phyloP scores from a whole-genome alignment of 2,888 invertebrate species.

The Cyclophora albipunctata region DNA sequence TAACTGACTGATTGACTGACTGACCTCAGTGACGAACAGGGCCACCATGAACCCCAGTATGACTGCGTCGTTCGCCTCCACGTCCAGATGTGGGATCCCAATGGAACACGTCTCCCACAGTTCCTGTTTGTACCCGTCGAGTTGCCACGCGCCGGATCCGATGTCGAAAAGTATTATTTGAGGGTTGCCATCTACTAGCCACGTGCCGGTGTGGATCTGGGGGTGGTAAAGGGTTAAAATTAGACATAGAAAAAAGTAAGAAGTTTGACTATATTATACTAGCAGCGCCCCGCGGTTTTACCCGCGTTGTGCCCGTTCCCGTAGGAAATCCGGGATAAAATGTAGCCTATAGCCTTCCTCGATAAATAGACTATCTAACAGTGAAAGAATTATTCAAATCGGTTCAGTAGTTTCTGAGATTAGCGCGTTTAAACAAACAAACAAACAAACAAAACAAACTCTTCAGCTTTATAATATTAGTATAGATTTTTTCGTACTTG shows the following conservation, averaged over 20 bases:
- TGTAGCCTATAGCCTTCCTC: constrained; percentile 35
- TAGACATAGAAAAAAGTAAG: too few relatives aligned
- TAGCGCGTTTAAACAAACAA: too few relatives aligned
- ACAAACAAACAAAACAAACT: too few relatives aligned
- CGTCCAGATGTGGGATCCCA: constrained; percentile 92
- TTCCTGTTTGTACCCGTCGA: constrained; percentile 96
- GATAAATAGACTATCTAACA: too few relatives aligned
- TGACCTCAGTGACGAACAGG: constrained; percentile 91
- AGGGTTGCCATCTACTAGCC: constrained; percentile 99
- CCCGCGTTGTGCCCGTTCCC: too few relatives aligned
- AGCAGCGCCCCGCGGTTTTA: too few relatives aligned
- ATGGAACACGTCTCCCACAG: constrained; percentile 92
- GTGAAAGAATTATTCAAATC: too few relatives aligned
- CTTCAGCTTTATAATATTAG: too few relatives aligned
- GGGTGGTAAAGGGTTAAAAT: background rate
- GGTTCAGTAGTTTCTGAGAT: too few relatives aligned
- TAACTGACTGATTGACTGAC: constrained; percentile 4
- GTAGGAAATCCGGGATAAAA: background rate
- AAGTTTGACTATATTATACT: too few relatives aligned
- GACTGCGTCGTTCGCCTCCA: constrained; percentile 97
- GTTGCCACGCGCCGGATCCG: constrained; percentile 95
- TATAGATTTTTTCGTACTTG: too few relatives aligned
- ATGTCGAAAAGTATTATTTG: constrained; percentile 98
- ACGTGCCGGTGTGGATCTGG: constrained; percentile 94
- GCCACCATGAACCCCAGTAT: constrained; percentile 97